Evolutionary conservation across 1,140 invertebrate species (phyloP).

Genomic region (Musca vetustissima): DNA sequence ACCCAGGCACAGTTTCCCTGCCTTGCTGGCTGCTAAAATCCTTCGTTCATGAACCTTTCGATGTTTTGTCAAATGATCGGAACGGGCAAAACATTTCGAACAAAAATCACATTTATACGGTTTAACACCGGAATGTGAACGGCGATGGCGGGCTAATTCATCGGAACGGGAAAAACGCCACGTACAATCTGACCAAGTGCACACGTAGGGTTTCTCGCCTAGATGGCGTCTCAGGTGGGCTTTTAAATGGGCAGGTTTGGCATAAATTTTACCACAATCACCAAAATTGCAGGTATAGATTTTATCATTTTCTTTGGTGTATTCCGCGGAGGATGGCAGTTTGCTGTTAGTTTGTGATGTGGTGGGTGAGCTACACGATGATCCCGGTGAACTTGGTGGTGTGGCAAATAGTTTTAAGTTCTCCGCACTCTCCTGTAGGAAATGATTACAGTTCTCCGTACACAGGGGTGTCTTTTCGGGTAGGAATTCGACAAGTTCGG

Average conservation of each 20-base stretch:
- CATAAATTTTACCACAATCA: conserved; percentile 75
- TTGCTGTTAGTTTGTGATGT: too few species aligned
- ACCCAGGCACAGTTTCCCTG: conserved; percentile 35
- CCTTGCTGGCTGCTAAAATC: conserved; percentile 51
- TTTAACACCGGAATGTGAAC: conserved; percentile 71
- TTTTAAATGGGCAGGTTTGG: conserved; percentile 92
- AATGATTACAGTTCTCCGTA: conserved; percentile 55
- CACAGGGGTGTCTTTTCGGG: conserved; percentile 55
- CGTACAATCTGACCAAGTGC: conserved; percentile 87
- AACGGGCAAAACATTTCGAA: conserved; percentile 82
- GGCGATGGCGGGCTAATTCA: conserved; percentile 70
- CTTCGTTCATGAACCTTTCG: conserved; percentile 78
- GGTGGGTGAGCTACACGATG: too few species aligned
- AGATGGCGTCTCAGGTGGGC: conserved; percentile 91
- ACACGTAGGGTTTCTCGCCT: conserved; percentile 91
- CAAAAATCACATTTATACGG: conserved; percentile 85
- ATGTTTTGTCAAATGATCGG: conserved; percentile 89
- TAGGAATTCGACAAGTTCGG: conserved; percentile 50
- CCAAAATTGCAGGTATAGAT: conserved; percentile 63
- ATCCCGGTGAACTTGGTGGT: background rate
- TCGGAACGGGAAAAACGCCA: conserved; percentile 95
- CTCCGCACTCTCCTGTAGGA: conserved; percentile 54
- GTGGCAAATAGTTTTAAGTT: conserved; percentile 32
- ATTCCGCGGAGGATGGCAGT: background rate
- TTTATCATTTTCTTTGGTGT: conserved; percentile 40